These are phyloP conservation scores for Diplosoma virens DNA, from an alignment of 23 tunicate species.

Conservation along the genomic window DNA sequence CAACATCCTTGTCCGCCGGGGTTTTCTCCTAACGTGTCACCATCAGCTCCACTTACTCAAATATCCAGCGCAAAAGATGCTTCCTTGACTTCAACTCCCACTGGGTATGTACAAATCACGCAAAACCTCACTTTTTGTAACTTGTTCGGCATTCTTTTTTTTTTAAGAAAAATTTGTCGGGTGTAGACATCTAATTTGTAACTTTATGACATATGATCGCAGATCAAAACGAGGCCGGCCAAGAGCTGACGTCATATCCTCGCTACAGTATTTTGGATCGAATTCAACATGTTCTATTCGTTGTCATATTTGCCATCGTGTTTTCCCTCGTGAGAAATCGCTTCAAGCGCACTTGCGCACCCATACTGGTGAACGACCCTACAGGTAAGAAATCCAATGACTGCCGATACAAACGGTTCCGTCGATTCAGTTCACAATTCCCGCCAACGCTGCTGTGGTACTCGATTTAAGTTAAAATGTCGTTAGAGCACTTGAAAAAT, in stretches of 20 bases:
- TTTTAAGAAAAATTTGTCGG: too few species aligned
- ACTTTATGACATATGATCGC: too few species aligned
- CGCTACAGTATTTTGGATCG: slow-evolving; percentile 80
- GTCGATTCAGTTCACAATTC: too few species aligned
- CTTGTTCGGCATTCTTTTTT: too few species aligned
- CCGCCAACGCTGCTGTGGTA: too few species aligned
- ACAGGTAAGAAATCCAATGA: too few species aligned
- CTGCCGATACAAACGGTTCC: too few species aligned
- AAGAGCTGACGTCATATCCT: slow-evolving; percentile 77
- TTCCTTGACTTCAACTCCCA: slow-evolving; percentile 40
- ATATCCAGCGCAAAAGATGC: background rate
- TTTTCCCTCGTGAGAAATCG: slow-evolving; percentile 87
- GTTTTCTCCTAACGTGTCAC: slow-evolving; percentile 1
- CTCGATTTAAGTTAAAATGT: too few species aligned
- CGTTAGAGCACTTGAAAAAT: too few species aligned
- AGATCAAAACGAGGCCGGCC: slow-evolving; percentile 94
- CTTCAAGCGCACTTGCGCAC: slow-evolving; percentile 86
- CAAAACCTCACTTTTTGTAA: too few species aligned
- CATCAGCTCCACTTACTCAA: background rate
- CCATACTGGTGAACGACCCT: slow-evolving; percentile 89
- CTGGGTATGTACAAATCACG: slow-evolving; percentile 36
- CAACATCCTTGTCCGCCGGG: background rate
- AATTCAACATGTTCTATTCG: slow-evolving; percentile 83
- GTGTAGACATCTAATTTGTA: too few species aligned
- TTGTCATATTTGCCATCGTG: slow-evolving; percentile 77